phyloP scores from a whole-genome alignment of 1,140 invertebrate species.

The Drosophila eugracilis region DNA sequence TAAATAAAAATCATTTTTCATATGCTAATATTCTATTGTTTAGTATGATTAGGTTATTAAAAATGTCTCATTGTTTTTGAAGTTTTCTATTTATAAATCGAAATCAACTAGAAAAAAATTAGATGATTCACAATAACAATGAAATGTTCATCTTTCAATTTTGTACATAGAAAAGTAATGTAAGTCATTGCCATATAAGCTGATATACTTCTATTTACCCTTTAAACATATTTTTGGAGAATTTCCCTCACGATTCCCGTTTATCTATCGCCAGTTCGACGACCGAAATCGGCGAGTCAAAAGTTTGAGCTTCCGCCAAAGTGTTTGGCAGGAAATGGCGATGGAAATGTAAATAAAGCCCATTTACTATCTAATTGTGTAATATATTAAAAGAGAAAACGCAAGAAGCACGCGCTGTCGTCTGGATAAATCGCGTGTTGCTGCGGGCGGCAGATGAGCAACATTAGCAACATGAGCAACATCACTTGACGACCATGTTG shows the following conservation, averaged over 20 bases:
- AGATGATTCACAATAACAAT: no score
- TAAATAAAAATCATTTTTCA: not conserved
- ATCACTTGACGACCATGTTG: constrained; percentile 21
- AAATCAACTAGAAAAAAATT: no score
- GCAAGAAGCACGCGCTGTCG: constrained; percentile 26
- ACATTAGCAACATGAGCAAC: constrained; percentile 3
- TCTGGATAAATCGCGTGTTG: constrained; percentile 52
- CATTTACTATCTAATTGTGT: constrained; percentile 68
- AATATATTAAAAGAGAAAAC: constrained; percentile 74
- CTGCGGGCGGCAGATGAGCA: constrained; percentile 53
- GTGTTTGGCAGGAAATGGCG: constrained; percentile 62
- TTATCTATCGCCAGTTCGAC: constrained; percentile 33
- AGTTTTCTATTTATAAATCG: no score
- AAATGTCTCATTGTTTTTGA: not conserved
- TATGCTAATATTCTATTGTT: constrained; percentile 2
- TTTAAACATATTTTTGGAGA: constrained; percentile 4
- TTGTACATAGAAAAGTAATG: no score
- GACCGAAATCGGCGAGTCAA: constrained; percentile 57
- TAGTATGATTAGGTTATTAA: not conserved
- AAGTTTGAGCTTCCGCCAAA: constrained; percentile 63
- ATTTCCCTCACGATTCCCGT: constrained; percentile 10
- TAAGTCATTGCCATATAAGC: not conserved
- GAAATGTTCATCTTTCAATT: no score
- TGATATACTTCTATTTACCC: not conserved
- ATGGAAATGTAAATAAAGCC: constrained; percentile 74